Conservation (phyloP, 2,797 vertebrate genomes). For the Malacoraja senta region DNA sequence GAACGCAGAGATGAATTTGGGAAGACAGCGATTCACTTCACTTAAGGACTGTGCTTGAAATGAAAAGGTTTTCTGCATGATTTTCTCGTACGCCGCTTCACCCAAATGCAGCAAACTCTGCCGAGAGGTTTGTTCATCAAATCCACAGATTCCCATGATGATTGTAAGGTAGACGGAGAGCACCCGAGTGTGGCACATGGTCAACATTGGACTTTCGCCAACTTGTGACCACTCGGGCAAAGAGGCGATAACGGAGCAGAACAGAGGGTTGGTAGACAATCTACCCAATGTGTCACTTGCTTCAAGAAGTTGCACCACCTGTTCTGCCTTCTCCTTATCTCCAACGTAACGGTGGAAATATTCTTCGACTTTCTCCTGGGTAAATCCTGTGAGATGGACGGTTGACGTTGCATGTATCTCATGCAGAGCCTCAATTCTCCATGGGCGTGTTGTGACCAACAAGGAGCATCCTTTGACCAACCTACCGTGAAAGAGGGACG, state of each 20-base stretch:
- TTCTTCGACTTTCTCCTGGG: no score
- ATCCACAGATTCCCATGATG: neutral
- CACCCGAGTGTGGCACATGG: neutral
- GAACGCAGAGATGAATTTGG: neutral
- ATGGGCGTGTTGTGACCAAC: slow-evolving; percentile 52
- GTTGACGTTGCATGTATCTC: neutral
- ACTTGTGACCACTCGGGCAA: no score
- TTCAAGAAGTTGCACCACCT: no score
- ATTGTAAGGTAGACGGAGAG: fast-evolving
- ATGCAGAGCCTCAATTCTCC: neutral
- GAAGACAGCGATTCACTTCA: neutral
- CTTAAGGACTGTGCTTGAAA: neutral
- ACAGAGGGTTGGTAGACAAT: no score
- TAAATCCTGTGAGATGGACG: no score
- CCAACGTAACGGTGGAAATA: no score
- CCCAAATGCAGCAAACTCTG: neutral
- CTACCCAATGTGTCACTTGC: no score
- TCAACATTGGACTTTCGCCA: fast-evolving
- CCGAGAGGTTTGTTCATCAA: fast-evolving
- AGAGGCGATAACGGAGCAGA: no score
- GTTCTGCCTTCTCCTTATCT: no score
- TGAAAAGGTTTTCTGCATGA: neutral
- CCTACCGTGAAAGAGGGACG: slow-evolving; percentile 55
- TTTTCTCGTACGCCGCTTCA: neutral
- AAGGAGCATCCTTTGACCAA: slow-evolving; percentile 56